phyloP scores from a whole-genome alignment of 2,113 vertebrate genomes.

The Rhinoptilus africanus region DNA sequence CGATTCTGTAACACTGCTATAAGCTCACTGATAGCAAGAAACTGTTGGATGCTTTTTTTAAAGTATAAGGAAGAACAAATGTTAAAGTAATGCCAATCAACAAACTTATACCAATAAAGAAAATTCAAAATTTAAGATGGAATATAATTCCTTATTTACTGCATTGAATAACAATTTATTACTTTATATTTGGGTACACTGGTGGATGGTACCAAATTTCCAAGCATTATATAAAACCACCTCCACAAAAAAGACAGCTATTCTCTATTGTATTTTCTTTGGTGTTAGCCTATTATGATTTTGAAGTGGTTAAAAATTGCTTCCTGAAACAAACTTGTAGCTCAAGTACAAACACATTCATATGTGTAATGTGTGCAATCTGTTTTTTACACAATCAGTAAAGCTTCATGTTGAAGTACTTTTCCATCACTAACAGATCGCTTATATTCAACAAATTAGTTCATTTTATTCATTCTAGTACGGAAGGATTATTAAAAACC shows the following conservation, averaged over 20 bases:
- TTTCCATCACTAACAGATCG: neutral
- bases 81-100: neutral
- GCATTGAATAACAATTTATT: neutral
- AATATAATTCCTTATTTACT: neutral
- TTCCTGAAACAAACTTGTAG: neutral
- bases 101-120: neutral
- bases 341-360: neutral
- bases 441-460: neutral
- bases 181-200: neutral
- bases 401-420: neutral
- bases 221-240: neutral
- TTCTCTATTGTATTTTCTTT: neutral
- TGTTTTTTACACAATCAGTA: neutral
- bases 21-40: neutral
- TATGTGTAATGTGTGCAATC: neutral
- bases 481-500: neutral
- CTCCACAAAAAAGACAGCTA: neutral
- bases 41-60: neutral
- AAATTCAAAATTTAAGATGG: neutral
- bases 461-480: neutral
- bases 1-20: neutral
- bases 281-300: neutral
- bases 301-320: neutral
- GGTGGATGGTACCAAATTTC: neutral
- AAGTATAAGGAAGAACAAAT: neutral